Evolutionary conservation across 2,888 invertebrate species (phyloP).

Genomic region (Dioctria linearis): DNA sequence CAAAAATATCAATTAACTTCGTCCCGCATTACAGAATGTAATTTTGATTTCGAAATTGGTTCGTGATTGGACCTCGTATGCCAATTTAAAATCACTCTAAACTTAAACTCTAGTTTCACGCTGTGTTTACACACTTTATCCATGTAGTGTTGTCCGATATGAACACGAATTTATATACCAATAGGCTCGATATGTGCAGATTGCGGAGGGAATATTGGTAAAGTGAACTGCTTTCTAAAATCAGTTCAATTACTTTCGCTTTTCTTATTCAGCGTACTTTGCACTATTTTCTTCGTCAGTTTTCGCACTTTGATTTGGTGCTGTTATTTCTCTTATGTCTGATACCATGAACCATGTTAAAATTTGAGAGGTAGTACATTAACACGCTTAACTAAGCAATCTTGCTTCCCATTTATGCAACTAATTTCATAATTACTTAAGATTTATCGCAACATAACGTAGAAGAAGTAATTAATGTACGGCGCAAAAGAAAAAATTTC

Average conservation of each 20-base stretch:
- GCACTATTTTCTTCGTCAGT: conserved; percentile 15
- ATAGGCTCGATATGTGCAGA: background rate
- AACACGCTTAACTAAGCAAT: background rate
- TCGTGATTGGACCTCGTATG: background rate
- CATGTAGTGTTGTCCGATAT: background rate
- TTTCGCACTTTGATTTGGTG: conserved; percentile 27
- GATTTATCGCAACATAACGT: background rate
- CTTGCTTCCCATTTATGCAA: conserved; percentile 4
- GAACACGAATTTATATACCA: background rate
- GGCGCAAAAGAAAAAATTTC: background rate
- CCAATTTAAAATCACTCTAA: background rate
- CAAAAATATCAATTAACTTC: conserved; percentile 33
- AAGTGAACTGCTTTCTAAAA: conserved; percentile 38
- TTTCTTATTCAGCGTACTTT: conserved; percentile 34
- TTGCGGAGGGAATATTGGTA: background rate
- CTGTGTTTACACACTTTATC: background rate
- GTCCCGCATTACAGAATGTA: background rate
- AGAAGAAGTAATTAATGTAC: background rate
- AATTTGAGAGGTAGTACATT: background rate
- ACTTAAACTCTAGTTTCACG: background rate
- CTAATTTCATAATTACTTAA: background rate
- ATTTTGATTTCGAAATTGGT: background rate
- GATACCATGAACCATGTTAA: too few species aligned
- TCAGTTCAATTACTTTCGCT: conserved; percentile 47
- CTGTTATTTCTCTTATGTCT: background rate